A percentile compares a stretch with the other conserved stretches of the same genome.
Conservation (phyloP, 2,113 vertebrate species). For the Pangasianodon hypophthalmus region DNA sequence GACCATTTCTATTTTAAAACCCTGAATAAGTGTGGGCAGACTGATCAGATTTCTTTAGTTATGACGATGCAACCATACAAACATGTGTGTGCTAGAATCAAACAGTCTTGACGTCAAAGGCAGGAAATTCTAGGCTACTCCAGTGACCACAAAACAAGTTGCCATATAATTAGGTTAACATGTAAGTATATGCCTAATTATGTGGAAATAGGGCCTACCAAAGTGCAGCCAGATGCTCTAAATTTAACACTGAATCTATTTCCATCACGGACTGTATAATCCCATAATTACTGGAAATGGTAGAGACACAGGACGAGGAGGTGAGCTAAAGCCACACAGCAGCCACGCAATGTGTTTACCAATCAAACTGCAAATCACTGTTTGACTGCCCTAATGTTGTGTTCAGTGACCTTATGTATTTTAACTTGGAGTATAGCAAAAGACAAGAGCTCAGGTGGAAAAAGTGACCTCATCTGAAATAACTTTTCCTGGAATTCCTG, state of each 20-base stretch:
- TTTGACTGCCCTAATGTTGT: not conserved
- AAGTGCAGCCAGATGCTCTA: conserved; percentile 75
- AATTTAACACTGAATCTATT: conserved; percentile 70
- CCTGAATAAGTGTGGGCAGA: conserved; percentile 48
- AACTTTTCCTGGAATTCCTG: conserved; percentile 25
- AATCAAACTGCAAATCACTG: conserved; percentile 29
- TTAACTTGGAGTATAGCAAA: not conserved
- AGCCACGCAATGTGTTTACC: conserved; percentile 46
- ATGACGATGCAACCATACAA: conserved; percentile 35
- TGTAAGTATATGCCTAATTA: conserved; percentile 72
- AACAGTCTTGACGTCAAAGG: conserved; percentile 72
- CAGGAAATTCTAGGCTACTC: conserved; percentile 74
- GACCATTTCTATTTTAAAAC: conserved; percentile 47
- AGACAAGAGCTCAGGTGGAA: conserved; percentile 1
- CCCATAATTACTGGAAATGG: conserved; percentile 72
- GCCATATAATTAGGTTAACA: conserved; percentile 75
- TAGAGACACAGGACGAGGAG: conserved; percentile 60
- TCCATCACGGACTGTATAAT: conserved; percentile 67
- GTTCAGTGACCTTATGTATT: not conserved
- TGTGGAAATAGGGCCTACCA: conserved; percentile 70
- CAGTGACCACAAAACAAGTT: conserved; percentile 67
- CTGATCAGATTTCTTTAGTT: conserved; percentile 35
- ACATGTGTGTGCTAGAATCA: conserved; percentile 55
- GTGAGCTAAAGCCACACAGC: conserved; percentile 52
- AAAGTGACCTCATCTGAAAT: not conserved